Percentiles rank a stretch among this genome's conserved stretches.
Conservation (phyloP, 2,113 vertebrate species). For the rabbit (Oryctolagus cuniculus) region mOryCun1.1 NC_091452.1:15357501-15358000, state of each 20-base stretch:
- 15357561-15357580: no score
- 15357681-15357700: no score
- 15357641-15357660: no score
- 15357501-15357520: no score
- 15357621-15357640: no score
- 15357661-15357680: no score
- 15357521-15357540: no score
- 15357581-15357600: no score
- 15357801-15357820: neutral
- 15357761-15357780: neutral
- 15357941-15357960: conserved; percentile 72
- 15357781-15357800: neutral
- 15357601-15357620: no score
- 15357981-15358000: conserved; percentile 84
- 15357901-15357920: conserved; percentile 16
- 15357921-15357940: neutral
- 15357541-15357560: no score
- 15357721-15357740: no score
- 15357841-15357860: neutral
- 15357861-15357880: conserved; percentile 26
- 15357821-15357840: neutral
- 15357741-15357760: neutral
- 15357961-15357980: conserved; percentile 81
- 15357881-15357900: neutral
- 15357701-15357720: no score